Base-by-base conservation (phyloP, 2,113 vertebrate species). In the Rattus rattus region DNA sequence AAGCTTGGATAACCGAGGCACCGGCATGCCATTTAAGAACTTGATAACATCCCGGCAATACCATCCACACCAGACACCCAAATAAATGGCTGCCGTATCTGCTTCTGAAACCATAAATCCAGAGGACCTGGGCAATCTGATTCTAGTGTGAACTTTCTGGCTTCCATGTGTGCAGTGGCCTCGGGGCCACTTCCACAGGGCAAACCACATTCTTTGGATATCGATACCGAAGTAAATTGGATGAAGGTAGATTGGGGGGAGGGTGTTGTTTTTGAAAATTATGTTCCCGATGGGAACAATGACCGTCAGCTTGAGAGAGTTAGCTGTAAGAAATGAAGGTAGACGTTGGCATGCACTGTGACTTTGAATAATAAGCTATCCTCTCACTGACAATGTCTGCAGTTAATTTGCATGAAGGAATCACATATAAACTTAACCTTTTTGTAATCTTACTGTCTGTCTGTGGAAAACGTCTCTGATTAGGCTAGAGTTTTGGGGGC, bases 381-480 rank as follows among this genome's bases (percentile, higher is more conserved):
- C 12, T 39, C 22, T n/a, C 7, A 43, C 22, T 89, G 24, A 89
- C 89, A 84, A n/a, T 91, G 26, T 77, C 90, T 75, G 24, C 79
- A 39, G 76, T 86, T 92, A 49, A 73, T 96, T 90, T 97, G 52
- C 59, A 9, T 94, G 54, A 72, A 81, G 13, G 76, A 56, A 65
- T 92, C 54, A 54, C n/a, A 70, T 36, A 73, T 70, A 59, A 91
- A 70, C 12, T 47, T 91, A 92, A 69, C 56, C 47, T 61, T 89
- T 92, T 67, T 70, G 67, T 1, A 92, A 69, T 92, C 39, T 91
- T 91, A 59, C 10, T 49, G 22, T 94, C 63, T 54, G 84, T 95
- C 52, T 65, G 52, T 47, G 95, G 70, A 77, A 92, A 91, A 59
- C 72, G 36, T 92, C 54, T 96, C 36, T 94, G 83, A 79, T 26